These are phyloP conservation scores for Arvicanthis niloticus DNA, from an alignment of 2,113 vertebrate species.

Conservation along the genomic window DNA sequence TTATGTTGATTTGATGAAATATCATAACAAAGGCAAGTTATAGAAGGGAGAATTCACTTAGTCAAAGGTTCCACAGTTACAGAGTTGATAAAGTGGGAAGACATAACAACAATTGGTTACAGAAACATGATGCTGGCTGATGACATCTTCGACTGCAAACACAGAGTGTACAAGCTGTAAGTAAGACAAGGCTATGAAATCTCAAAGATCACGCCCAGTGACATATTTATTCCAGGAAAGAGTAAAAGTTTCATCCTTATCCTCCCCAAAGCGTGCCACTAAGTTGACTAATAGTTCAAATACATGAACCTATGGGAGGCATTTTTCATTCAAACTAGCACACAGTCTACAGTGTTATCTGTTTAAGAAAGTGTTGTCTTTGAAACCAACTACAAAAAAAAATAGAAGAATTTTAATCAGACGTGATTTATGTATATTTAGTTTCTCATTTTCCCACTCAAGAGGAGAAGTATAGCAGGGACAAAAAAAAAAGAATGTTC, in stretches of 20 bases:
- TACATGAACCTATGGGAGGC: not conserved
- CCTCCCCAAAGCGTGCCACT: not conserved
- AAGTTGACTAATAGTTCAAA: not conserved
- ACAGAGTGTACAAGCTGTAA: not conserved
- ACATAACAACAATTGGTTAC: not conserved
- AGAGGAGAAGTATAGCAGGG: not conserved
- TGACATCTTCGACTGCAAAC: too few species aligned
- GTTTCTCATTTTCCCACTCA: not conserved
- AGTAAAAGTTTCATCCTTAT: not conserved
- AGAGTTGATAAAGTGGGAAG: not conserved
- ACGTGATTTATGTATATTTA: not conserved
- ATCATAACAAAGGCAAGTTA: not conserved
- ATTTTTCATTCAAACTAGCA: not conserved
- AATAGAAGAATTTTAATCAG: not conserved
- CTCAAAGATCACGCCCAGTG: not conserved
- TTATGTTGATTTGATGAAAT: not conserved
- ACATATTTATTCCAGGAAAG: not conserved
- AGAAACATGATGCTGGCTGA: not conserved
- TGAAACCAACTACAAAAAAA: conserved; percentile 68
- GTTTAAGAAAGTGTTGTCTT: conserved; percentile 52
- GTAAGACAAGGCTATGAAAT: not conserved
- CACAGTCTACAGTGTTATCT: conserved; percentile 13
- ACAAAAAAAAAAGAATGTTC: not conserved
- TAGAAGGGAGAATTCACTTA: not conserved
- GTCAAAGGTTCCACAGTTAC: not conserved